Evolutionary conservation across 2,797 vertebrate species (phyloP).

Genomic region (Pseudomugil gertrudae): DNA sequence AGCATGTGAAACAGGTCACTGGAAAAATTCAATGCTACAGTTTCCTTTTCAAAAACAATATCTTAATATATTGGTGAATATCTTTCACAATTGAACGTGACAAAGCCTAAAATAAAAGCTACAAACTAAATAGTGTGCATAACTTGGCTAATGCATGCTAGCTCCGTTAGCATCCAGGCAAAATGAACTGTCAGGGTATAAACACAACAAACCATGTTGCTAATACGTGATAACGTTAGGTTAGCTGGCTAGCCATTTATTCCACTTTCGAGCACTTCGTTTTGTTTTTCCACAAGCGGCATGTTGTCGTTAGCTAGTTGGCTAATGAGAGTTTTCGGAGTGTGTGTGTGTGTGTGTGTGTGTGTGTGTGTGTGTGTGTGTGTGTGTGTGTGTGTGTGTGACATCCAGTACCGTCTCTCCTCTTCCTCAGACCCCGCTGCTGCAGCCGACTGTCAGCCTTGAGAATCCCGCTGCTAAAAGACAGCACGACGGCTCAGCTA

Average conservation of each 20-base stretch:
- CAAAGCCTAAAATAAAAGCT: neutral
- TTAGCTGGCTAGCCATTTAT: slow-evolving; percentile 33
- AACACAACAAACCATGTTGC: slow-evolving; percentile 31
- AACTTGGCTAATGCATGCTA: slow-evolving; percentile 54
- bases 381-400: neutral
- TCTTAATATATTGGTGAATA: neutral
- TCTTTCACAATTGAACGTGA: neutral
- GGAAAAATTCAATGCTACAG: neutral
- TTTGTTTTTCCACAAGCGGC: slow-evolving; percentile 4
- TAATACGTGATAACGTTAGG: slow-evolving; percentile 18
- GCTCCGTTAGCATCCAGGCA: slow-evolving; percentile 37
- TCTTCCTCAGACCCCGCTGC: slow-evolving; percentile 18
- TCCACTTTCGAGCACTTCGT: neutral
- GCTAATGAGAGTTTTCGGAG: slow-evolving; percentile 25
- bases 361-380: no score
- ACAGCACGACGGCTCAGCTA: neutral
- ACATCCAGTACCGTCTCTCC: slow-evolving; percentile 33
- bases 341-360: no score
- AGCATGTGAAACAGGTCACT: neutral
- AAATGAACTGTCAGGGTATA: slow-evolving; percentile 34
- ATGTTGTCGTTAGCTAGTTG: slow-evolving; percentile 13
- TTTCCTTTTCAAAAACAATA: slow-evolving; percentile 23
- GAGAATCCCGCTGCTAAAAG: slow-evolving; percentile 31
- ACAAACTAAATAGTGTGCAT: slow-evolving; percentile 10
- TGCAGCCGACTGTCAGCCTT: slow-evolving; percentile 21